Evolutionary conservation across 2,113 vertebrate genomes (phyloP).

Genomic region (Anolis sagrei): DNA sequence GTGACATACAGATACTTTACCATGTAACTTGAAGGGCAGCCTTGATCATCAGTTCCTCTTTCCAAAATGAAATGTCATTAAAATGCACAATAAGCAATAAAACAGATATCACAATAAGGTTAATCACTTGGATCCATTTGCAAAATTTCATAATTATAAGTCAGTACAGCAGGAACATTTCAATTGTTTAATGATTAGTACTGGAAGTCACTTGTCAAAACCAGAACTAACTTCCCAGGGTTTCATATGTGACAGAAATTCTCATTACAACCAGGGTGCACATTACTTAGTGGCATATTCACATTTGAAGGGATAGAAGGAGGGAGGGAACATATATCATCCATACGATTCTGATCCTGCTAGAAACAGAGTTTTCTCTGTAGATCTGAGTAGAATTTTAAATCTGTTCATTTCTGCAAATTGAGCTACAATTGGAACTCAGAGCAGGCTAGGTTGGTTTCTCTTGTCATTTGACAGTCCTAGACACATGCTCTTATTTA

Average conservation of each 20-base stretch:
- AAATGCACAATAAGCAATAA: too few species aligned
- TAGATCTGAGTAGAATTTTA: background rate
- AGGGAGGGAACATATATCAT: background rate
- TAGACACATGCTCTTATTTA: background rate
- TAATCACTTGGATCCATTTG: too few species aligned
- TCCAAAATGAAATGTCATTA: too few species aligned
- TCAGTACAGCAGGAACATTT: too few species aligned
- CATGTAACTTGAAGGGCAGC: background rate
- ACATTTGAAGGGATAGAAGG: background rate
- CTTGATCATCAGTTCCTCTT: background rate
- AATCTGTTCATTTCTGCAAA: background rate
- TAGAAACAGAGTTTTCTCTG: too few species aligned
- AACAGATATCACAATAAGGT: too few species aligned
- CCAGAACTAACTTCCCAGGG: background rate
- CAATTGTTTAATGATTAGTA: too few species aligned
- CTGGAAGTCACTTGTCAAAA: background rate
- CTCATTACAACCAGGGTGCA: too few species aligned
- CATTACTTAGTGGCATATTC: too few species aligned
- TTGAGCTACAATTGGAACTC: background rate
- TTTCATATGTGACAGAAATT: too few species aligned
- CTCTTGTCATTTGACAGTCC: background rate
- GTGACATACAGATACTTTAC: background rate
- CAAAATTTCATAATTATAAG: too few species aligned
- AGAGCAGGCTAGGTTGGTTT: background rate
- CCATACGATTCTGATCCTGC: background rate